Base-by-base conservation (phyloP, 2,797 vertebrate genomes). In the Squalus acanthias region DNA sequence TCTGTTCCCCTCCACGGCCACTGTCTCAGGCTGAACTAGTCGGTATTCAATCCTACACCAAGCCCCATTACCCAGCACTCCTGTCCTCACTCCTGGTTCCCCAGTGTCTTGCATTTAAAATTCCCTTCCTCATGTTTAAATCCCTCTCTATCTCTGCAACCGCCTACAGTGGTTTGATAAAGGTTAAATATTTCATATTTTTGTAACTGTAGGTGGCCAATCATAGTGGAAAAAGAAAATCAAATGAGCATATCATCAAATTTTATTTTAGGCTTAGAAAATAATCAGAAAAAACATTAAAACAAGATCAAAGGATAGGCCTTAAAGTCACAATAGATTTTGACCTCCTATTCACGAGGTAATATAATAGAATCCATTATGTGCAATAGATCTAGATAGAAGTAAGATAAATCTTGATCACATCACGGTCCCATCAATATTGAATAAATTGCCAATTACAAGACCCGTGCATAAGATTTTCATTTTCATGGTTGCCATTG, bases 141-240 rank as follows among this genome's bases (percentile, higher is more conserved):
- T 69, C 39, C 33, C 92, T 50, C 7, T 15, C 13, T 72, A 1
- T 33, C 65, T 85, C n/a, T 85, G n/a, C 17, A 46, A 20, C 79
- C 29, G 88, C 57, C n/a, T 67, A 39, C 1, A 17, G 8, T 46
- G 63, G 63, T 93, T 39, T 93, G 63, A 39, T 39, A 39, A 46
- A 39, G 57, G 91, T 39, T 93, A 93, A 93, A 22, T 85, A 85
- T 85, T 85, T 85, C 79, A 85, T 93, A 67, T 67, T 93, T 67
- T 93, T 60, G 67, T 4, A 39, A 39, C 29, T 39, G 15, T 33
- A 39, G 15, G 33, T 17, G 60, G n/a, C 5, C 17, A 3, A 2
- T 26, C 33, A 39, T 67, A 39, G 39, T 93, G 33, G 91, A 93
- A 65, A 67, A 60, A 24, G 88, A 82, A 82, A 82, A 46, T 82